phyloP scores from a whole-genome alignment of 2,113 vertebrate genomes.

The Halcyon malimbica region DNA sequence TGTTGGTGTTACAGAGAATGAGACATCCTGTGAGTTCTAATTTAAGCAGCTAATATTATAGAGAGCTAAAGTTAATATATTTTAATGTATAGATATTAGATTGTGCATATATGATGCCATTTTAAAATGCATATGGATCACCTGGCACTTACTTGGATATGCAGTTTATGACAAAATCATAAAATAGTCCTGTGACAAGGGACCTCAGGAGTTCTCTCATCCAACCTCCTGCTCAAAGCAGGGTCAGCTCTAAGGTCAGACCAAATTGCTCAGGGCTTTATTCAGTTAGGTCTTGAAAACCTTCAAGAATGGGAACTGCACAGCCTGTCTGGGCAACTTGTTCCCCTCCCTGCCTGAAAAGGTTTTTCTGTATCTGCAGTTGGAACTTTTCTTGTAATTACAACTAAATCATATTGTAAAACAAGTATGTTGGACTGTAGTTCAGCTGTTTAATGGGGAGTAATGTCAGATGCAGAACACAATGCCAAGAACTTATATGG shows the following conservation, averaged over 20 bases:
- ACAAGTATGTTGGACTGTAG: not conserved
- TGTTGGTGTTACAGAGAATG: not conserved
- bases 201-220: not conserved
- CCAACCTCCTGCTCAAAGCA: not conserved
- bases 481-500: not conserved
- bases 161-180: not conserved
- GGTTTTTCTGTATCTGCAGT: not conserved
- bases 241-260: not conserved
- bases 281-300: not conserved
- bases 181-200: not conserved
- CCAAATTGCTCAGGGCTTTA: not conserved
- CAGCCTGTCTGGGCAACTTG: not conserved
- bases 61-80: not conserved
- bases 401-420: not conserved
- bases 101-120: not conserved
- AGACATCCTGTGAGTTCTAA: not conserved
- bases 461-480: not conserved
- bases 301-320: not conserved
- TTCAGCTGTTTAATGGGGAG: not conserved
- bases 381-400: not conserved
- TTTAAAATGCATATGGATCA: not conserved
- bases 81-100: not conserved
- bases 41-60: not conserved
- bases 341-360: not conserved
- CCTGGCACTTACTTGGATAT: not conserved